Conservation (phyloP, 2,113 vertebrate genomes). For the Oryzias melastigma region DNA sequence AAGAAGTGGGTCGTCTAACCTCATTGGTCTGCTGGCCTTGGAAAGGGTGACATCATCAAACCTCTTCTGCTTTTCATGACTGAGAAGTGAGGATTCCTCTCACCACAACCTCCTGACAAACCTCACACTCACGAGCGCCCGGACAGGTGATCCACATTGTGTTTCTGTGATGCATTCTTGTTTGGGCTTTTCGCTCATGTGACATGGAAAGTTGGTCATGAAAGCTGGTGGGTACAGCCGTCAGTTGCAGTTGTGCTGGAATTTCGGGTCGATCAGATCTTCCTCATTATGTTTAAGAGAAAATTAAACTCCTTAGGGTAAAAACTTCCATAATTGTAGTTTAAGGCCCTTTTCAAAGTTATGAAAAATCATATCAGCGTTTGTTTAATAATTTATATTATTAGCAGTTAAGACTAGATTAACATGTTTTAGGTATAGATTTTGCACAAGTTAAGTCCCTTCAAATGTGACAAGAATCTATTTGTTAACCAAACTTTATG, state of each 20-base stretch:
- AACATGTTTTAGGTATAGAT: too few relatives aligned
- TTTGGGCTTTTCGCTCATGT: conserved; percentile 44
- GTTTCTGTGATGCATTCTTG: neutral
- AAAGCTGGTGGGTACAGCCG: neutral
- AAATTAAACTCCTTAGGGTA: neutral
- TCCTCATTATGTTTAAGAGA: neutral
- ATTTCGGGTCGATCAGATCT: conserved; percentile 1
- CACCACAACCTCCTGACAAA: conserved; percentile 29
- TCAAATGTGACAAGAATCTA: too few relatives aligned
- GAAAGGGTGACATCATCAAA: conserved; percentile 19
- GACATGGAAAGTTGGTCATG: conserved; percentile 21
- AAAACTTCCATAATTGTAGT: too few relatives aligned
- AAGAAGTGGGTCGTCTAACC: neutral
- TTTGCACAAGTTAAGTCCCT: too few relatives aligned
- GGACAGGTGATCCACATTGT: neutral
- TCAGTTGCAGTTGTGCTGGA: neutral
- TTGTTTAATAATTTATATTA: too few relatives aligned
- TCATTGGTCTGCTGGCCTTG: neutral
- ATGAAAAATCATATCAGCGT: too few relatives aligned
- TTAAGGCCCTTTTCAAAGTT: too few relatives aligned
- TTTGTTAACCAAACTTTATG: too few relatives aligned
- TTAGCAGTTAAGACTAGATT: too few relatives aligned
- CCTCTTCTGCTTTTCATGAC: conserved; percentile 50
- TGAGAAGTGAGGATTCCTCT: conserved; percentile 40
- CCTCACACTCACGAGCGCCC: neutral